phyloP scores from a whole-genome alignment of 2,113 vertebrate species.

The Potamarius usumacintae region DNA sequence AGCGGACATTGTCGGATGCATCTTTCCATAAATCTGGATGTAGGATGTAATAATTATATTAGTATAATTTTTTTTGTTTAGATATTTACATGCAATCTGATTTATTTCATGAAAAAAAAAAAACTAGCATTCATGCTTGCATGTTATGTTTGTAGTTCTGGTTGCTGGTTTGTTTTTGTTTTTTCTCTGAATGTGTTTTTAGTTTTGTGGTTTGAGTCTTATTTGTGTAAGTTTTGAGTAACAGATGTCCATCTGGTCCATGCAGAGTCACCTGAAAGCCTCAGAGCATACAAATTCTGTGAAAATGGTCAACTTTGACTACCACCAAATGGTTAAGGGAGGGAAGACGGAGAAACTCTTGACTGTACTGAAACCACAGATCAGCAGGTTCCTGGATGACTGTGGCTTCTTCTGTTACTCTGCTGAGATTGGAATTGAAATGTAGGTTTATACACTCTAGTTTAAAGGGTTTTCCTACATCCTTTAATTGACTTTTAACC shows the following conservation, averaged over 20 bases:
- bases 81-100: neutral
- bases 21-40: neutral
- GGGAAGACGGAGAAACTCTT: constrained; percentile 92
- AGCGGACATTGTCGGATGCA: neutral
- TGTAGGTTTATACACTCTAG: constrained; percentile 66
- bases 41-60: neutral
- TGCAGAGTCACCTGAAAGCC: constrained; percentile 93
- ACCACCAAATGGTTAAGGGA: constrained; percentile 96
- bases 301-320: constrained; percentile 97
- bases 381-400: constrained; percentile 86
- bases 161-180: neutral
- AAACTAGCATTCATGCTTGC: neutral
- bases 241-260: constrained; percentile 29
- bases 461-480: neutral
- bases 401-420: constrained; percentile 91
- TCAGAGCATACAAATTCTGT: constrained; percentile 85
- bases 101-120: neutral
- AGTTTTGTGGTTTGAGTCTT: neutral
- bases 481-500: neutral
- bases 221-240: neutral
- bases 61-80: neutral
- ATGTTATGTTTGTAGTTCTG: neutral
- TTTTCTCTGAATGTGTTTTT: neutral
- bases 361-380: constrained; percentile 86
- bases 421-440: constrained; percentile 84